phyloP scores from a whole-genome alignment of 2,888 invertebrate genomes.

The Hirtodrosophila cameraria region DNA sequence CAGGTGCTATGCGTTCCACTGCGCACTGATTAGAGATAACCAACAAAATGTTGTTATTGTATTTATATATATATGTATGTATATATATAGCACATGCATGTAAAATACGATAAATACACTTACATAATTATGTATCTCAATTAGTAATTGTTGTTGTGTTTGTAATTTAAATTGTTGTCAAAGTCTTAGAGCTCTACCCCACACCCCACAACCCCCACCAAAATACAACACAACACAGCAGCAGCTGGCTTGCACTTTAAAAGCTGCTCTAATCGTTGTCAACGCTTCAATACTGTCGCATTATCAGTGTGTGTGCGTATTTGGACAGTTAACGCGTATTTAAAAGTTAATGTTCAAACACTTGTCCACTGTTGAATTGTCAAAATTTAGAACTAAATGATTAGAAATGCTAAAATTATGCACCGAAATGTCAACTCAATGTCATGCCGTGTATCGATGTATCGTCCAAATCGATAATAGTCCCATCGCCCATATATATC shows the following conservation, averaged over 20 bases:
- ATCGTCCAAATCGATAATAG: constrained; percentile 28
- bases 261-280: constrained; percentile 42
- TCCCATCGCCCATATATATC: constrained; percentile 21
- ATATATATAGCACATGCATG: no score
- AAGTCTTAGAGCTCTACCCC: constrained; percentile 29
- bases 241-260: constrained; percentile 46
- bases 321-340: constrained; percentile 7
- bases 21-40: background rate
- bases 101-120: no score
- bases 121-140: constrained; percentile 45
- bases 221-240: constrained; percentile 33
- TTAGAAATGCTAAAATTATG: constrained; percentile 55
- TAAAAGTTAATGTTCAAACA: constrained; percentile 16
- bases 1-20: constrained; percentile 4
- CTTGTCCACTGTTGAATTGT: constrained; percentile 40
- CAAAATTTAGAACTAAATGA: constrained; percentile 50
- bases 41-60: background rate
- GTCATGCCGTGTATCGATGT: constrained; percentile 72
- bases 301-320: constrained; percentile 21
- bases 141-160: constrained; percentile 28
- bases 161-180: constrained; percentile 52
- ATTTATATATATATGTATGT: background rate
- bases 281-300: constrained; percentile 29
- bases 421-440: constrained; percentile 82
- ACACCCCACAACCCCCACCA: constrained; percentile 24